Evolutionary conservation across 2,797 vertebrate genomes (phyloP), one percentile per base, ranked within the genome.

Genomic region (Gymnoscopelus microlampas): DNA sequence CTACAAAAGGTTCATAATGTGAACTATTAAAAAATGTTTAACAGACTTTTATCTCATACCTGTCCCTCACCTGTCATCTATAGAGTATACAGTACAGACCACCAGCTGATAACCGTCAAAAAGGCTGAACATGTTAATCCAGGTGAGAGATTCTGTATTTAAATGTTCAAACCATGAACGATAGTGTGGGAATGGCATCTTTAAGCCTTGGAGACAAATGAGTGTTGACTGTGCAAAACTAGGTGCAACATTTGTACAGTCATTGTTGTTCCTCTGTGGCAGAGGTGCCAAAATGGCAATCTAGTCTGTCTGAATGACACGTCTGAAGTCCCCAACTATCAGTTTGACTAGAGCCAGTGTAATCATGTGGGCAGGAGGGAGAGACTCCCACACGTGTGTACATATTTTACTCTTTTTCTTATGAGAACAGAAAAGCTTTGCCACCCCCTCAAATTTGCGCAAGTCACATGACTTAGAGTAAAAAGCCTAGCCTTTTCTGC

Each of bases 401-500:
- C 44, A 48, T 13, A 60, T 48, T 1, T 63, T 29, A 70, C 71
- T 60, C 64, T 66, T 86, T 87, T 74, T 81, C 79, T 73, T 76
- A 79, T 64, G 60, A 71, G 60, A 77, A 70, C 53, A 80, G 60
- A 83, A 84, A 80, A 60, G 44, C 50, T 47, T 58, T 11, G 44
- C 81, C 78, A 3, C 88, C 85, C 65, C 70, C 80, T 79, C 82
- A 58, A 3, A 1, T 81, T 81, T 70, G 71, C 62, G 62, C n/a
- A 65, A 84, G 73, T 75, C 83, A 83, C 81, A 85, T 72, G 83
- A 90, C 78, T 92, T 93, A 77, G 77, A 87, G 84, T 91, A 91
- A 93, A 85, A n/a, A 8, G 44, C 48, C 2, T 4, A 24, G 19
- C 0, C 8, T 56, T 11, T 24, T 11, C 23, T 23, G 11, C 6